Percentiles rank a stretch among this genome's conserved stretches.
phyloP scores from a whole-genome alignment of 2,113 vertebrate genomes.

The Naja naja region DNA sequence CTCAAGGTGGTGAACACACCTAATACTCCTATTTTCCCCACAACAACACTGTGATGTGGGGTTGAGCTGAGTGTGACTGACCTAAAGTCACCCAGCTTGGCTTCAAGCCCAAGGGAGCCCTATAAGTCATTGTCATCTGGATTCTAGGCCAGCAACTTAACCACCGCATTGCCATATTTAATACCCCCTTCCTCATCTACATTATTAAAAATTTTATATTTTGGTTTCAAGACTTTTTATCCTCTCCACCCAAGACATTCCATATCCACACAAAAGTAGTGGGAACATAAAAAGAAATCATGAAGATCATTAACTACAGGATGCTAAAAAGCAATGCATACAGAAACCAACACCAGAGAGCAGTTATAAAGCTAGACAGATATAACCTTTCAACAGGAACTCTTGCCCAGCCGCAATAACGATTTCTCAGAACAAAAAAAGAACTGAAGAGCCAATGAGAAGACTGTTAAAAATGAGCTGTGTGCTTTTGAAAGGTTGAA shows the following conservation, averaged over 20 bases:
- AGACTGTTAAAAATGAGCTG: background rate
- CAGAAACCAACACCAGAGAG: background rate
- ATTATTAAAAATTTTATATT: background rate
- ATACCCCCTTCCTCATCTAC: background rate
- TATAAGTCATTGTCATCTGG: background rate
- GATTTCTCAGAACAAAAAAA: background rate
- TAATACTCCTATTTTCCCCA: background rate
- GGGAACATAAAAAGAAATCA: background rate
- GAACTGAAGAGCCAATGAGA: background rate
- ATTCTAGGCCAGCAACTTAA: background rate
- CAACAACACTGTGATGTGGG: background rate
- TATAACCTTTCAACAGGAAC: background rate
- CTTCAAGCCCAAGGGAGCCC: background rate
- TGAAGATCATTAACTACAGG: background rate
- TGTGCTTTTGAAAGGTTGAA: background rate
- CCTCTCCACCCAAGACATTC: no score
- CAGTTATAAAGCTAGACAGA: background rate
- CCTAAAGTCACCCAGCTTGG: background rate
- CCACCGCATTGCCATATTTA: background rate
- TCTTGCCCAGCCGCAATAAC: constrained; percentile 2
- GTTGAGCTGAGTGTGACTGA: background rate
- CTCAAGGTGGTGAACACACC: background rate
- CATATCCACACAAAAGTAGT: background rate
- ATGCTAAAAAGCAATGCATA: background rate
- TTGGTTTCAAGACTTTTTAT: background rate